phyloP scores from a whole-genome alignment of 2,113 vertebrate species.

The Aspiorhynchus laticeps region DNA sequence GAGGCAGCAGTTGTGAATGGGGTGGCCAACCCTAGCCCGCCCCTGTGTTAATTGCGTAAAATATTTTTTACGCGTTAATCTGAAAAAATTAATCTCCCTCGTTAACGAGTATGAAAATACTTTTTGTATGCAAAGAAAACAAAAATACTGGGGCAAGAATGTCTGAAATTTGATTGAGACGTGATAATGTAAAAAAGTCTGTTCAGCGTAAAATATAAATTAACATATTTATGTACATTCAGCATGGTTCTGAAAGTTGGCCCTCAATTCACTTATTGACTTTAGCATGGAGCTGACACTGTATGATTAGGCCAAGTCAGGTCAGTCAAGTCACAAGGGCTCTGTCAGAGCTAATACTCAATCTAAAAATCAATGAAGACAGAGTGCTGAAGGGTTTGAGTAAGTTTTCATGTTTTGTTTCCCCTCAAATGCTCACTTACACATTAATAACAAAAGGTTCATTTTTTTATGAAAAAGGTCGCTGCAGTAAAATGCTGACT shows the following conservation, averaged over 20 bases:
- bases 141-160: background rate
- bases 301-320: conserved; percentile 52
- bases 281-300: conserved; percentile 22
- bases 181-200: background rate
- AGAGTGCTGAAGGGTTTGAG: conserved; percentile 45
- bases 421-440: conserved; percentile 37
- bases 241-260: background rate
- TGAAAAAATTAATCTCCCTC: too few species aligned
- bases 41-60: too few species aligned
- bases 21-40: too few species aligned
- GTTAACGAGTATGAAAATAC: too few species aligned
- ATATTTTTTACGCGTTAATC: too few species aligned
- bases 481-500: background rate
- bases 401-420: conserved; percentile 50
- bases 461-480: background rate
- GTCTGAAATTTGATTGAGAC: background rate
- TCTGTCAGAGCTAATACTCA: conserved; percentile 57
- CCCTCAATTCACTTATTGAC: conserved; percentile 2
- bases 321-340: conserved; percentile 40
- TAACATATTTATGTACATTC: background rate
- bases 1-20: too few species aligned
- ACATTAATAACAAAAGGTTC: conserved; percentile 59
- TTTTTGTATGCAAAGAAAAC: too few species aligned
- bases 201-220: background rate
- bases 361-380: conserved; percentile 55